phyloP scores from a whole-genome alignment of 2,113 vertebrate genomes.

The Scartelaos histophorus region DNA sequence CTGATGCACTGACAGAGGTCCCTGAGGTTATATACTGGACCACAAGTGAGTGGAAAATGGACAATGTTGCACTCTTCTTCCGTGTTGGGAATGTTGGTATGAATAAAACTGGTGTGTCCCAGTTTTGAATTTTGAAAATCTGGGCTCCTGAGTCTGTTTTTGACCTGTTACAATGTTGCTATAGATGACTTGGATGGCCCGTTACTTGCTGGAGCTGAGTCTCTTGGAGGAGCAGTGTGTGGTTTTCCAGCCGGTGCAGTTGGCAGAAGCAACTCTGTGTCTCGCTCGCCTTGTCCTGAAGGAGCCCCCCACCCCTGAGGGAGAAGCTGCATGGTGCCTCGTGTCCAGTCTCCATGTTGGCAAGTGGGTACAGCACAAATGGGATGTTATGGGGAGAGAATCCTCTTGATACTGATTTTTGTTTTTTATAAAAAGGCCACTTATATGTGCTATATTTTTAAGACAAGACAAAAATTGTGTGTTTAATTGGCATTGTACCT shows the following conservation, averaged over 20 bases:
- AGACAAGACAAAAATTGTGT: no score
- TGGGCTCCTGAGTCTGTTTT: neutral
- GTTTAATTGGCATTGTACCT: no score
- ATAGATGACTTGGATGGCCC: conserved; percentile 79
- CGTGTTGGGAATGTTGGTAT: no score
- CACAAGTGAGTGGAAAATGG: no score
- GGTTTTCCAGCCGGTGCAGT: conserved; percentile 75
- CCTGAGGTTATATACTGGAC: no score
- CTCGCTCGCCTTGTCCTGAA: conserved; percentile 76
- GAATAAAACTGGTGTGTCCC: no score
- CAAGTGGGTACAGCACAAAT: conserved; percentile 71
- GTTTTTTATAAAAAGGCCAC: no score
- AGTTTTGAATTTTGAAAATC: no score
- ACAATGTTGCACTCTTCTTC: no score
- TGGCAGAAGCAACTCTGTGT: conserved; percentile 80
- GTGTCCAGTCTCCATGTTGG: conserved; percentile 67
- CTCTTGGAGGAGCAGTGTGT: conserved; percentile 81
- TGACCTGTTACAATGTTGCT: neutral
- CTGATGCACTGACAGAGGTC: no score
- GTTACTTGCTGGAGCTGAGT: conserved; percentile 86
- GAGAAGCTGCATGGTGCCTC: conserved; percentile 68
- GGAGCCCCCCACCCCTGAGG: conserved; percentile 58
- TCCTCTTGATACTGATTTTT: no score
- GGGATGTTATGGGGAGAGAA: neutral
- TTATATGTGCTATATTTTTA: no score